Base-by-base conservation (phyloP, 2,888 invertebrate species). In the Drosophila emarginata region DNA sequence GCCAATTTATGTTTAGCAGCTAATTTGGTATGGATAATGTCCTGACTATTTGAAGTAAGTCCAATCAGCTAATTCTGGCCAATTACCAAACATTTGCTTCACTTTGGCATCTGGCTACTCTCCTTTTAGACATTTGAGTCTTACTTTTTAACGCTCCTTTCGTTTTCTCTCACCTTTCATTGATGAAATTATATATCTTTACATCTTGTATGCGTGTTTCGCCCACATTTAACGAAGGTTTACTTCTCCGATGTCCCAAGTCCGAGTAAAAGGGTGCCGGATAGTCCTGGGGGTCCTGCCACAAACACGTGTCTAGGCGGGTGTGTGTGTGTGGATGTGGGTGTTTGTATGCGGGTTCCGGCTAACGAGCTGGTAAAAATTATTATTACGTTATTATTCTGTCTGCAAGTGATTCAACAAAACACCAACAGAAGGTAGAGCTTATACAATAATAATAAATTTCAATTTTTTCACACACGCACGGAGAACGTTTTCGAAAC, bases 321-420 rank as follows among this genome's bases (percentile, higher is more conserved):
- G 2, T 40, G 18, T 53, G 28, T 52, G 6, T 32, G 37, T 14
- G 12, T 15, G 4, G 64, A 23, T 23, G 23, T 23, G 11, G 6
- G 11, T 7, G 15, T 28, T 28, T 32, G 18, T 23, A 59, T 63
- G 53, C 39, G 63, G 81, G 77, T 77, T 76, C 64, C 77, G 86
- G 88, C 85, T 89, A 89, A 90, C 80, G 89, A 89, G 79, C 80
- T 87, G 89, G 77, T 45, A 86, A 87, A 88, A 84, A 88, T 82
- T 84, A 88, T 90, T 89, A 85, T 89, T 89, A 82, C 85, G 75
- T 83, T 86, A 89, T 88, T 83, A 89, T 89, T 79, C 83, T 89
- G 80, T 83, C 79, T 88, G 80, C 77, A 60, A 72, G 87, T 73
- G 76, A 86, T 76, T 80, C 78, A 72, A 51, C 71, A 73, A 72